Percentiles rank a stretch among this genome's conserved stretches.
Evolutionary conservation across 2,113 vertebrate species (phyloP).

Genomic region (Protobothrops flavoviridis): DNA sequence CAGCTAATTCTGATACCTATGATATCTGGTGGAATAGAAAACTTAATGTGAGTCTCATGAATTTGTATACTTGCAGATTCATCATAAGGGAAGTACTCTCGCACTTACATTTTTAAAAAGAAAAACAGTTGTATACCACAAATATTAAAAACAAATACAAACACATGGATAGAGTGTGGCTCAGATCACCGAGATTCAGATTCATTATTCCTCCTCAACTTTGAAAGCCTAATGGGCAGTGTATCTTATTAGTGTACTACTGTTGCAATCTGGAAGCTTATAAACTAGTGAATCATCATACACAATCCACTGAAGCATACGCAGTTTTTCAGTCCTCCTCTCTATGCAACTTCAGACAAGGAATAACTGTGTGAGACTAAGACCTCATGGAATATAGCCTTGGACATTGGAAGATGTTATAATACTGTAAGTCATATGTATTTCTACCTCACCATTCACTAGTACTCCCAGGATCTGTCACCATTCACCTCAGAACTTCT

Average conservation of each 20-base stretch:
- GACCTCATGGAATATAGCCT: neutral
- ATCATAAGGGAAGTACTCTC: neutral
- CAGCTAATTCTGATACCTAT: neutral
- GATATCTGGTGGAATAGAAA: neutral
- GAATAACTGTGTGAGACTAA: neutral
- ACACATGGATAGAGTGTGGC: neutral
- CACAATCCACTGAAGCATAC: neutral
- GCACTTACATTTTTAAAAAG: neutral
- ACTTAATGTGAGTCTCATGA: neutral
- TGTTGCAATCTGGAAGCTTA: neutral
- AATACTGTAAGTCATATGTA: neutral
- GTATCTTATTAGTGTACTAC: neutral
- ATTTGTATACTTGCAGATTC: neutral
- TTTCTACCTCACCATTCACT: neutral
- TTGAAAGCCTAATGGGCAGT: neutral
- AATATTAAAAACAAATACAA: neutral
- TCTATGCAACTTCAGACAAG: neutral
- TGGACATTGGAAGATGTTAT: neutral
- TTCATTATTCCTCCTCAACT: neutral
- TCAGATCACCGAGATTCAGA: neutral
- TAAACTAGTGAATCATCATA: neutral
- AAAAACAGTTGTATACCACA: neutral
- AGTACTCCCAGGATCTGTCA: neutral
- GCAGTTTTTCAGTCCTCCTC: neutral
- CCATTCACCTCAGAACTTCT: neutral